phyloP scores from a whole-genome alignment of 2,888 invertebrate genomes.

The Ornithoptera priamus region DNA sequence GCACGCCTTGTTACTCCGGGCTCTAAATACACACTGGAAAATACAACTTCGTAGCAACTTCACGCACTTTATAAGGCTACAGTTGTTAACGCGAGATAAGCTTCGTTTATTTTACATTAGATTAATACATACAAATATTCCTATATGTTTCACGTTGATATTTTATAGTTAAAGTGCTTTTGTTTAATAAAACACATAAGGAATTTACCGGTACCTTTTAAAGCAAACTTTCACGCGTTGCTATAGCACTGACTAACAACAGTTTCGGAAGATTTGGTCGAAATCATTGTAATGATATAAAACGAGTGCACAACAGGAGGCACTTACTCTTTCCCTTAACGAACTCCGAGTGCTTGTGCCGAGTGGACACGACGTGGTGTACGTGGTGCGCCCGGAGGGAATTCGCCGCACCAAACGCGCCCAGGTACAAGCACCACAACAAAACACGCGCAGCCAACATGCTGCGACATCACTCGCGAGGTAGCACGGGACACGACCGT shows the following conservation, averaged over 20 bases:
- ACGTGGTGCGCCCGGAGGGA: constrained; percentile 57
- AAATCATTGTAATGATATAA: constrained; percentile 24
- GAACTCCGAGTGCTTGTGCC: constrained; percentile 82
- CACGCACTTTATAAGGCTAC: constrained; percentile 60
- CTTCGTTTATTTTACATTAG: constrained; percentile 64
- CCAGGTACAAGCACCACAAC: constrained; percentile 66
- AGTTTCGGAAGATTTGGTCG: constrained; percentile 8
- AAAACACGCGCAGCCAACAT: constrained; percentile 69
- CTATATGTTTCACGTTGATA: constrained; percentile 42
- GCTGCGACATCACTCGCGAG: constrained; percentile 75
- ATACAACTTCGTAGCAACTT: constrained; percentile 43
- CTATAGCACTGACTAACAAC: constrained; percentile 22
- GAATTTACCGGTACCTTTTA: constrained; percentile 22
- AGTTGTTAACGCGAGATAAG: constrained; percentile 64
- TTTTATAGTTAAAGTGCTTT: not conserved
- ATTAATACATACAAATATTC: constrained; percentile 48
- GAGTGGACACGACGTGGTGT: constrained; percentile 56
- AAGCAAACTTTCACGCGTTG: constrained; percentile 28
- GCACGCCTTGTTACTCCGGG: not conserved
- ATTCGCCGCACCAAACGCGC: constrained; percentile 46
- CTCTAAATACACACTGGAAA: not conserved
- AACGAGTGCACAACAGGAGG: constrained; percentile 47
- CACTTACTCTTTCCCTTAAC: constrained; percentile 90
- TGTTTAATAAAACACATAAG: not conserved
- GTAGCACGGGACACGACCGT: constrained; percentile 60